A percentile compares a stretch with the other conserved stretches of the same genome.
Evolutionary conservation across 2,888 invertebrate genomes (phyloP).

Genomic region (Euplexia lucipara): DNA sequence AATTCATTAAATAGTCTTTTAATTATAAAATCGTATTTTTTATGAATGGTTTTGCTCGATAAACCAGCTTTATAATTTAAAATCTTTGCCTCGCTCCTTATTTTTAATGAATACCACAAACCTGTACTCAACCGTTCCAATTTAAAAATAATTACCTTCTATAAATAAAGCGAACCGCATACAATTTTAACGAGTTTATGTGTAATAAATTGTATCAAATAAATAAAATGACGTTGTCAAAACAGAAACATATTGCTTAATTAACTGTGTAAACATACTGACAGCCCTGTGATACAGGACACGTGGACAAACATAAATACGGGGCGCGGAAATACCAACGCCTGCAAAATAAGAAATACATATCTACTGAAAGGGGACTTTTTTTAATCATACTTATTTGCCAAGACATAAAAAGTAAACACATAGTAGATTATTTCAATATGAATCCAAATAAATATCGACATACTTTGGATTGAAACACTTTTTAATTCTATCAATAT

Average conservation of each 20-base stretch:
- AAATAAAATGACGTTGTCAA: conserved; percentile 32
- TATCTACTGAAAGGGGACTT: no score
- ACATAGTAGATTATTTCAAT: no score
- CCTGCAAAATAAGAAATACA: no score
- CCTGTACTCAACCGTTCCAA: not conserved
- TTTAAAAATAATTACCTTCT: conserved; percentile 11
- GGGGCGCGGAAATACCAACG: not conserved
- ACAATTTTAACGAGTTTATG: conserved; percentile 7
- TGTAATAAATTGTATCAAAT: conserved; percentile 30
- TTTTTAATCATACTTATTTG: no score
- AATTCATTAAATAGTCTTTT: no score
- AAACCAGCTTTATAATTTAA: conserved; percentile 5
- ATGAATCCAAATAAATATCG: no score
- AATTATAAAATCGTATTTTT: no score
- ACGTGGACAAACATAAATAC: not conserved
- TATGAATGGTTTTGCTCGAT: not conserved
- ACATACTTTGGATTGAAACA: no score
- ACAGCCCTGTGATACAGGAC: conserved; percentile 5
- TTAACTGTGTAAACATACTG: conserved; percentile 30
- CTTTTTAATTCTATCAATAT: no score
- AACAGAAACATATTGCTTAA: conserved; percentile 26
- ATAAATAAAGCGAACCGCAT: not conserved
- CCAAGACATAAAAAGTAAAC: no score
- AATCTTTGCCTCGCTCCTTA: not conserved
- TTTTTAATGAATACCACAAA: conserved; percentile 5